Evolutionary conservation across 2,113 vertebrate species (phyloP).

Genomic region (Bos javanicus): DNA sequence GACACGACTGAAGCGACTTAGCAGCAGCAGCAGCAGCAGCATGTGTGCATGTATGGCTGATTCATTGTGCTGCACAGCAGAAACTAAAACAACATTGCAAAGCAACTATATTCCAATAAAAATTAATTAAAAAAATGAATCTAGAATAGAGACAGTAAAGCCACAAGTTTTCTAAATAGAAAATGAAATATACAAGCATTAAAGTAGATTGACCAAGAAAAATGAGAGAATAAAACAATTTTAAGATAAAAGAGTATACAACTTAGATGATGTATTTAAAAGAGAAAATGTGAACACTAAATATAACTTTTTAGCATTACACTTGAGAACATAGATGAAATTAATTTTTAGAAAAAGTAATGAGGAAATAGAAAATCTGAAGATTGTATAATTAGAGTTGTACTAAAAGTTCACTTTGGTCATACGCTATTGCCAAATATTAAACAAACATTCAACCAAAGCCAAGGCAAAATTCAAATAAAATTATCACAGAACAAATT

Average conservation of each 20-base stretch:
- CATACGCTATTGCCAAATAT: neutral
- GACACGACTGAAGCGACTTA: too few relatives aligned
- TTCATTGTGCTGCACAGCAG: neutral
- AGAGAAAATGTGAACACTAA: neutral
- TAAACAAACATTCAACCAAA: neutral
- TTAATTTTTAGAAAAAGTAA: neutral
- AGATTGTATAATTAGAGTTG: neutral
- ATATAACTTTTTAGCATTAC: neutral
- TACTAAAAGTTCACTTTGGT: neutral
- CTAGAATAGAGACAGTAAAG: neutral
- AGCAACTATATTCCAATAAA: neutral
- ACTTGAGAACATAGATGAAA: neutral
- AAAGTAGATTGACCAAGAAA: neutral
- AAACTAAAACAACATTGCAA: neutral
- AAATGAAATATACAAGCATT: neutral
- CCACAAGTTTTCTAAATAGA: neutral
- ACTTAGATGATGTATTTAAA: neutral
- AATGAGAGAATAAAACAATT: neutral
- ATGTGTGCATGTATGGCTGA: neutral
- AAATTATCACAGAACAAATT: neutral
- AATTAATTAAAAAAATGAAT: neutral
- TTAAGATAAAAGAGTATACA: neutral
- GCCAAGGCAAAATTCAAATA: neutral
- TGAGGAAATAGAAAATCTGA: neutral
- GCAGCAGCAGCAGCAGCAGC: too few relatives aligned